Evolutionary conservation across 1,140 invertebrate genomes (phyloP), one percentile per base, ranked within the genome.

Genomic region (Ceratoteleas bidentatus): DNA sequence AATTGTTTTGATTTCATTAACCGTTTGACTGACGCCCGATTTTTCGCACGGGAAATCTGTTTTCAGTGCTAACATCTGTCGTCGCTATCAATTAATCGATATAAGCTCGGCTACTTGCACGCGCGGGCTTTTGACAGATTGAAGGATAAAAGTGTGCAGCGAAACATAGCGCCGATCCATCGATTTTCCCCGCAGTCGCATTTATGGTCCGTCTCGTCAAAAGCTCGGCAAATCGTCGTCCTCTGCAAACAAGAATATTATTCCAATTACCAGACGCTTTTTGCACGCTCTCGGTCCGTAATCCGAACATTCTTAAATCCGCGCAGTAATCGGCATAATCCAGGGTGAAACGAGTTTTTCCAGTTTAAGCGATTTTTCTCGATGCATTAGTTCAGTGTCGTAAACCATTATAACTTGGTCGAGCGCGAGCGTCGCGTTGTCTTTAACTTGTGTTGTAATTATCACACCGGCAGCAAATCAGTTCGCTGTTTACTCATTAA

Each of bases 1-100:
- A 62, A 65, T 52, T 57, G 61, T 65, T 66, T 75, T 65, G 61
- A 52, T 75, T 75, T 65, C 47, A 75, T 75, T 60, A 75, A 43
- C 61, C 58, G 49, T 60, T 66, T 52, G 54, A 58, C 40, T 66
- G 61, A 52, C 49, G 40, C 24, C 53, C 40, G 24, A 68, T 61
- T 76, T 54, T 68, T 68, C 50, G 14, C 43, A 57, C n/a, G 45
- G 62, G 14, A 76, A 76, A 68, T 76, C 47, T 68, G 56, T 68
- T 68, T 65, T 60, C 62, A 53, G 11, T 53, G 47, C 43, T 24
- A 60, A 66, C 61, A 75, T 75, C 54, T 75, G 66, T 60, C 72
- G 68, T 76, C 43, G 16, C 43, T 34, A 65, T 58, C 54, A 76
- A 61, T 76, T 64, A 68, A 68, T 76, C 54, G 62, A 68, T 54